phyloP scores from a whole-genome alignment of 2,113 vertebrate species.

The Cepphus grylle region DNA sequence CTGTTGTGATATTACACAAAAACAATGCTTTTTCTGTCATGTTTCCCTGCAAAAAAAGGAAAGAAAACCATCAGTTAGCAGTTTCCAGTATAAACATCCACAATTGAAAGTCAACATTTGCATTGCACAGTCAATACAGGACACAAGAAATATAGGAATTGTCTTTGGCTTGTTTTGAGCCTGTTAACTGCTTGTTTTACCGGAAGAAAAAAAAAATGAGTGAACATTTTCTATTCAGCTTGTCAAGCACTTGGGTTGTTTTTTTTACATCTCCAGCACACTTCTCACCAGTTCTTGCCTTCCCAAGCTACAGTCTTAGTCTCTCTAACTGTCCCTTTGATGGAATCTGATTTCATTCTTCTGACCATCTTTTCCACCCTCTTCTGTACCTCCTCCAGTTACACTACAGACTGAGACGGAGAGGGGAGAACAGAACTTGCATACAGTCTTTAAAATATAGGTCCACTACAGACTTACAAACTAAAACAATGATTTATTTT shows the following conservation, averaged over 20 bases:
- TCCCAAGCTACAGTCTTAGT: neutral
- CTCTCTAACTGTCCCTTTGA: neutral
- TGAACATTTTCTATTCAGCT: neutral
- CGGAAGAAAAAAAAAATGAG: neutral
- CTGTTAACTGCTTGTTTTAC: neutral
- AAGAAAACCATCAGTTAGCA: neutral
- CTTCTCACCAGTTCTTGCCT: neutral
- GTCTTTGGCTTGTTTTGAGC: neutral
- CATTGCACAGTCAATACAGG: neutral
- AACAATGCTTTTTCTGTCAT: neutral
- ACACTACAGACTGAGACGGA: neutral
- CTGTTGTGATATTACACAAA: neutral
- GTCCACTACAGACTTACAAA: neutral
- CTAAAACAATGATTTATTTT: accelerated
- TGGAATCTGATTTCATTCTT: neutral
- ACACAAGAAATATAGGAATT: neutral
- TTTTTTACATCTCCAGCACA: neutral
- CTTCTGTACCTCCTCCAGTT: neutral
- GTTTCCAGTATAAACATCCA: neutral
- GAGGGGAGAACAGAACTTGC: neutral
- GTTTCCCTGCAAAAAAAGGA: conserved; percentile 13
- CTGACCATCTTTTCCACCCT: neutral
- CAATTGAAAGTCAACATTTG: neutral
- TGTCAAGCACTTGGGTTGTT: neutral
- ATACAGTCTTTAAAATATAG: neutral